Percentiles rank a stretch among this genome's conserved stretches.
Conservation (phyloP, 2,113 vertebrate species). For the Erinaceus europaeus region DNA sequence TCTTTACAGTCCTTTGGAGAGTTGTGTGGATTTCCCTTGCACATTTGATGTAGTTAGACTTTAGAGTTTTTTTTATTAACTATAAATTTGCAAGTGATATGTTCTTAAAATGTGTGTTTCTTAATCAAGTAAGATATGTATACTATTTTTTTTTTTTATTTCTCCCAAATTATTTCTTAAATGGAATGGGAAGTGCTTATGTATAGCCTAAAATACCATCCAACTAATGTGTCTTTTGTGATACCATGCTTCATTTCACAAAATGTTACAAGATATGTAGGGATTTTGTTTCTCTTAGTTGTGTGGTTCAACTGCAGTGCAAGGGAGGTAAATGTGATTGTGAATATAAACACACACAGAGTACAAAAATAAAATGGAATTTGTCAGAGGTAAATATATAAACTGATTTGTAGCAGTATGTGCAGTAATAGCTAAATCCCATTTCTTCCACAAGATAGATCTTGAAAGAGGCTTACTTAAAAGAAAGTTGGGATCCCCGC, state of each 20-base stretch:
- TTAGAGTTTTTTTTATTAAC: constrained; percentile 1
- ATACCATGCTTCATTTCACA: constrained; percentile 4
- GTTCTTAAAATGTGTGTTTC: constrained; percentile 38
- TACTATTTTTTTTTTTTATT: constrained; percentile 1
- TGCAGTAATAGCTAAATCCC: too few relatives aligned
- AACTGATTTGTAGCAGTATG: not conserved
- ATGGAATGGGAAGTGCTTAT: constrained; percentile 2
- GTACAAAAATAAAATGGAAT: not conserved
- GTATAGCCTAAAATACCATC: constrained; percentile 24
- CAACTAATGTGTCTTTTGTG: not conserved
- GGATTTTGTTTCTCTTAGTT: not conserved
- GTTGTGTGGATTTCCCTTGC: not conserved
- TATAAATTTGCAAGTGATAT: constrained; percentile 72
- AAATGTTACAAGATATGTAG: not conserved
- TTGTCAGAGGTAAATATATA: not conserved
- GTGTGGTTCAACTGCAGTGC: not conserved
- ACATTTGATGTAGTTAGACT: constrained; percentile 60
- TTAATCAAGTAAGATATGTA: constrained; percentile 35
- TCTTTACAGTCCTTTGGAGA: not conserved
- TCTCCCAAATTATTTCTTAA: constrained; percentile 3
- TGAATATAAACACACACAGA: not conserved
- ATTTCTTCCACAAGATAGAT: not conserved
- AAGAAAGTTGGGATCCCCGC: not conserved
- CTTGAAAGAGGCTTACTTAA: not conserved
- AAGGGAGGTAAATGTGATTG: too few relatives aligned